Conservation (phyloP, 2,888 invertebrate genomes). For the Apamea crenata region DNA sequence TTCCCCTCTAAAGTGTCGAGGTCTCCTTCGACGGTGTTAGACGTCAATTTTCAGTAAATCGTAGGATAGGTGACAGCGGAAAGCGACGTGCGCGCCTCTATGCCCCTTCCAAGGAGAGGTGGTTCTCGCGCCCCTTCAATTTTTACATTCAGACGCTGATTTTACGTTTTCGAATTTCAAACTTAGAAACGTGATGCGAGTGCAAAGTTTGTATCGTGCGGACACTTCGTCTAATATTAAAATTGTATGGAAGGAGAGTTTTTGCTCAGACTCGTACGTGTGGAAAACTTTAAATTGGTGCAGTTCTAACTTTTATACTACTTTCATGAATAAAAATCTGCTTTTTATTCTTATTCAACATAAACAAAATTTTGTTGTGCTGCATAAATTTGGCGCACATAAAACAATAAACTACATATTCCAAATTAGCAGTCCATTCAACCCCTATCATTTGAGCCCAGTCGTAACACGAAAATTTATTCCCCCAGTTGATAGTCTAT, state of each 20-base stretch:
- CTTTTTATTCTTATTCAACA: conserved; percentile 13
- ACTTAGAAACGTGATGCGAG: conserved; percentile 83
- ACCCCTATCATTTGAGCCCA: conserved; percentile 68
- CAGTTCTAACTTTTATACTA: conserved; percentile 39
- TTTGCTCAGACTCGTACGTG: conserved; percentile 41
- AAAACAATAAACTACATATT: conserved; percentile 7
- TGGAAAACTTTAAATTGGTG: conserved; percentile 64
- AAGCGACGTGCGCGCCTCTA: conserved; percentile 71
- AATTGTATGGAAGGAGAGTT: conserved; percentile 68
- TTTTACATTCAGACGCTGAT: conserved; percentile 85
- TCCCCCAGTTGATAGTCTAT: conserved; percentile 70
- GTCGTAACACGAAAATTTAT: conserved; percentile 75
- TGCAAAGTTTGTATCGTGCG: conserved; percentile 78
- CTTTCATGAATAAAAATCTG: conserved; percentile 19
- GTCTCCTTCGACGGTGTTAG: conserved; percentile 73
- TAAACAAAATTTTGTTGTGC: neutral
- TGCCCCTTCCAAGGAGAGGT: conserved; percentile 61
- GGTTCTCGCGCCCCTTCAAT: conserved; percentile 77
- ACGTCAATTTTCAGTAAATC: conserved; percentile 83
- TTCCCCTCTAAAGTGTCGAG: conserved; percentile 72
- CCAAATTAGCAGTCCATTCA: conserved; percentile 62
- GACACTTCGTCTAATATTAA: conserved; percentile 79
- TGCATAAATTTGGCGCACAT: neutral
- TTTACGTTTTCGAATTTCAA: conserved; percentile 85
- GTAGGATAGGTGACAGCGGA: conserved; percentile 79